phyloP scores from a whole-genome alignment of 2,113 vertebrate species.

The Pachyramphus minor region DNA sequence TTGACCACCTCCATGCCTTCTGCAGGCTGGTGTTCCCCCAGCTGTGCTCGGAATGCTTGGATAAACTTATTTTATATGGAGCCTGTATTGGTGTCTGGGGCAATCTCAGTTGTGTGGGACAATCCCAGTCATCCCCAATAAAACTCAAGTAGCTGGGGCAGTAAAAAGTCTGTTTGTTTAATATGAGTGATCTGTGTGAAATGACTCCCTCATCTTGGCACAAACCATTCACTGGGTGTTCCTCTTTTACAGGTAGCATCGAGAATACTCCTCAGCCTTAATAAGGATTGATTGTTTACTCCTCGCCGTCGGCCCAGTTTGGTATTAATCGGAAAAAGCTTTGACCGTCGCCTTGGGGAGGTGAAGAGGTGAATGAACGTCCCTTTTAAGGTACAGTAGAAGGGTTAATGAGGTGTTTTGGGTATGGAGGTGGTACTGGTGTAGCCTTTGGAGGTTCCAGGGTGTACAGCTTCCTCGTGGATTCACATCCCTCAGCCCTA shows the following conservation, averaged over 20 bases:
- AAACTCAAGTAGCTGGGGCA: not conserved
- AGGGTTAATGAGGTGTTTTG: not conserved
- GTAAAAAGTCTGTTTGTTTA: not conserved
- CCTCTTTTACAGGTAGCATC: not conserved
- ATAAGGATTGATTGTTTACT: not conserved
- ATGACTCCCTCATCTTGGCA: accelerated
- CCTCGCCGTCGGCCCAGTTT: not conserved
- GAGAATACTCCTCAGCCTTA: conserved; percentile 22
- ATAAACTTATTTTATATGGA: not conserved
- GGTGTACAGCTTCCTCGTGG: not conserved
- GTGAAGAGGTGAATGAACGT: not conserved
- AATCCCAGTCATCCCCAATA: not conserved
- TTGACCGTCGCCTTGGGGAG: not conserved
- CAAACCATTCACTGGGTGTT: not conserved
- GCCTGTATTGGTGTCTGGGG: not conserved
- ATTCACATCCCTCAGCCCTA: not conserved
- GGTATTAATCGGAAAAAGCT: not conserved
- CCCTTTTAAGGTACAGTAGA: conserved; percentile 31
- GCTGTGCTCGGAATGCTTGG: not conserved
- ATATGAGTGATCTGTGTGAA: not conserved
- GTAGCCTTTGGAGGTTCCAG: not conserved
- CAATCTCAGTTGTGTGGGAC: not conserved
- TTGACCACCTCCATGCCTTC: not conserved
- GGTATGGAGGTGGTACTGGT: not conserved
- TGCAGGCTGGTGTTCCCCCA: not conserved